Conservation (phyloP, 2,797 vertebrate genomes). For the Knipowitschia caucasica region DNA sequence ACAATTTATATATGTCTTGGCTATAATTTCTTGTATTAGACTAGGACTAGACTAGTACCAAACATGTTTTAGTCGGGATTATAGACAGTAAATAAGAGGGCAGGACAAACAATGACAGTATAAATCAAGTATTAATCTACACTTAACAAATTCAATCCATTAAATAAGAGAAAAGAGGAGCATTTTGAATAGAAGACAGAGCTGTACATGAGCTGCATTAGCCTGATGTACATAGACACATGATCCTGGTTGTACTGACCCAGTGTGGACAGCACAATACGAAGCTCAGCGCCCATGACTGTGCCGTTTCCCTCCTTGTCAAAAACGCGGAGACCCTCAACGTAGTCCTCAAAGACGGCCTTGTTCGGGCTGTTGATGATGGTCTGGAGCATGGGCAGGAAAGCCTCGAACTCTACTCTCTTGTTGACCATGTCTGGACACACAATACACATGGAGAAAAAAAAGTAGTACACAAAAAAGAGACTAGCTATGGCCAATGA, state of each 20-base stretch:
- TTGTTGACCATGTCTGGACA: conserved; percentile 86
- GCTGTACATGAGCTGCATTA: too few relatives aligned
- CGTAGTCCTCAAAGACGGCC: conserved; percentile 91
- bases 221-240: neutral
- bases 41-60: too few relatives aligned
- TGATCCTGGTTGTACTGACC: conserved; percentile 76
- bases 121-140: too few relatives aligned
- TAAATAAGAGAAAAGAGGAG: too few relatives aligned
- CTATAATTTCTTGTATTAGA: too few relatives aligned
- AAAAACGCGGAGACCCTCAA: conserved; percentile 98
- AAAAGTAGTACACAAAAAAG: neutral
- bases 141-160: too few relatives aligned
- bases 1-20: too few relatives aligned
- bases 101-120: too few relatives aligned
- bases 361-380: conserved; percentile 96
- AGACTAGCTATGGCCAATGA: neutral
- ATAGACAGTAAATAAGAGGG: too few relatives aligned
- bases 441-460: too few relatives aligned
- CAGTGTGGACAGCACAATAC: conserved; percentile 93
- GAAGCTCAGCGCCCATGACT: conserved; percentile 98
- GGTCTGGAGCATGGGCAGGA: conserved; percentile 96
- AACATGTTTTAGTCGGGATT: too few relatives aligned
- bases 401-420: conserved; percentile 91
- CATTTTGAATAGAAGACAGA: too few relatives aligned
- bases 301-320: conserved; percentile 99